phyloP scores from a whole-genome alignment of 2,113 vertebrate genomes.

The Glareola pratincola region DNA sequence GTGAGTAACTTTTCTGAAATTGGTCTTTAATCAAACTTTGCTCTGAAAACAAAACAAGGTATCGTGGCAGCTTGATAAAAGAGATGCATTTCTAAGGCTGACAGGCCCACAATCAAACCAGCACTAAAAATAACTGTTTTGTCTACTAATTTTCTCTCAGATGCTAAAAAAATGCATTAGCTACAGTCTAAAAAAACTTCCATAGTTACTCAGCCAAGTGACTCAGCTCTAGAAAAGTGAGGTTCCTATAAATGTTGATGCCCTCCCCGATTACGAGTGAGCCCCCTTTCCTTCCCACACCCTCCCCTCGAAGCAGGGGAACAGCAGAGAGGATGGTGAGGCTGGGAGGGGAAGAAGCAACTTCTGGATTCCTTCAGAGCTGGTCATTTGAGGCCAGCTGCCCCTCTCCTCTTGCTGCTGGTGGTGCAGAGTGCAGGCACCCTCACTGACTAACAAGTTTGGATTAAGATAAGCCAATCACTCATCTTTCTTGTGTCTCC shows the following conservation, averaged over 20 bases:
- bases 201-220: conserved; percentile 29
- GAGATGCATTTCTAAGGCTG: conserved; percentile 42
- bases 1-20: conserved; percentile 54
- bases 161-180: conserved; percentile 38
- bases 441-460: neutral
- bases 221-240: conserved; percentile 36
- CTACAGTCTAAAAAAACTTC: neutral
- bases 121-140: conserved; percentile 63
- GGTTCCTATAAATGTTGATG: neutral
- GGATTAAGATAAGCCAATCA: neutral
- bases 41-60: conserved; percentile 58
- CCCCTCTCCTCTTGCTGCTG: neutral
- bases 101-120: conserved; percentile 58
- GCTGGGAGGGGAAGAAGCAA: neutral
- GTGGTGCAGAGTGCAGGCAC: neutral
- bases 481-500: neutral
- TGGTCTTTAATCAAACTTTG: conserved; percentile 68
- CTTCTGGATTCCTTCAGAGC: neutral
- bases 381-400: neutral
- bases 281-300: neutral
- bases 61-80: conserved; percentile 67
- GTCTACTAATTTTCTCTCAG: conserved; percentile 46
- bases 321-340: neutral
- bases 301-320: neutral
- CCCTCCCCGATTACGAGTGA: neutral